phyloP scores from a whole-genome alignment of 2,113 vertebrate species.

The Crocuta crocuta region DNA sequence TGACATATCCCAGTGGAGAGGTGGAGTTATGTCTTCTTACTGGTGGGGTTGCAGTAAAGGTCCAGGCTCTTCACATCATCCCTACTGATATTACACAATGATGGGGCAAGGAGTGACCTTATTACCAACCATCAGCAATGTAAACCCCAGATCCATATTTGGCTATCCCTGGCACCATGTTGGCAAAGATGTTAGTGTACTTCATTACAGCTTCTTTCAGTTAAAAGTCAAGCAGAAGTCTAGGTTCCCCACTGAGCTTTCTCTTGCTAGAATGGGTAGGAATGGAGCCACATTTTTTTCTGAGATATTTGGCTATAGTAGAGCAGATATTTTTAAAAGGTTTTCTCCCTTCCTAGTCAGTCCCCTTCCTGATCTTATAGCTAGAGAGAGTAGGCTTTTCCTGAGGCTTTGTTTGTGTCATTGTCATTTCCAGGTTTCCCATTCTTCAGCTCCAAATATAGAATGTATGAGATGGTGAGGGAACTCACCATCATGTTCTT shows the following conservation, averaged over 20 bases:
- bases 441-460: neutral
- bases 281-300: neutral
- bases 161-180: neutral
- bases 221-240: neutral
- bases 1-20: neutral
- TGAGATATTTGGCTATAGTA: neutral
- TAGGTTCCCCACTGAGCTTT: neutral
- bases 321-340: neutral
- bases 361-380: neutral
- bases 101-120: neutral
- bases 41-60: neutral
- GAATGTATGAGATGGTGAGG: neutral
- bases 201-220: neutral
- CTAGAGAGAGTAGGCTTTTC: neutral
- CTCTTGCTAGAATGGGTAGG: neutral
- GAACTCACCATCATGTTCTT: neutral
- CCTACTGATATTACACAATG: no score
- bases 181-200: neutral
- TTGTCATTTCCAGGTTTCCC: neutral
- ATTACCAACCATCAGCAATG: neutral
- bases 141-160: neutral
- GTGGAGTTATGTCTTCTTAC: neutral
- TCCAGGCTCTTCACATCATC: neutral
- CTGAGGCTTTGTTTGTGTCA: neutral
- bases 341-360: neutral